Conservation (phyloP, 2,797 vertebrate species). For the Acanthiza pusilla region DNA sequence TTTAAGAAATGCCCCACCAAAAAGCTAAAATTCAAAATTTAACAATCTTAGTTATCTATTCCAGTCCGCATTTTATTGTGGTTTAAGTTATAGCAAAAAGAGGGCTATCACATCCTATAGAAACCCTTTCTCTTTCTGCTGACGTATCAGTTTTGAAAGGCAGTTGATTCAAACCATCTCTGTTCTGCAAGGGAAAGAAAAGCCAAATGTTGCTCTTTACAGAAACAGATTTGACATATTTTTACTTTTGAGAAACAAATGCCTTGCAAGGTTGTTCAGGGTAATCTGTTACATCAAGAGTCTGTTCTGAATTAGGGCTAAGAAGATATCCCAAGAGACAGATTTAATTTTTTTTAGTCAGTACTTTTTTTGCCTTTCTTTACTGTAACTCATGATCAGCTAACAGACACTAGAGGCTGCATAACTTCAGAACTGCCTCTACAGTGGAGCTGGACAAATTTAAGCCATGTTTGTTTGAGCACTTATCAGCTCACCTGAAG, state of each 20-base stretch:
- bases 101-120: not conserved
- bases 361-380: not conserved
- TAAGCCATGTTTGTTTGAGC: accelerated
- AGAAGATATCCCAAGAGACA: not conserved
- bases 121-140: not conserved
- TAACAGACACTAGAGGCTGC: not conserved
- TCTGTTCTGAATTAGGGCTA: conserved; percentile 18
- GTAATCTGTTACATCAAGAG: not conserved
- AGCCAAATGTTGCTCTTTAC: not conserved
- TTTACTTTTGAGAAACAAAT: not conserved
- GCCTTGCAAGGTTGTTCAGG: not conserved
- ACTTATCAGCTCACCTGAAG: not conserved
- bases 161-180: not conserved
- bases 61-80: not conserved
- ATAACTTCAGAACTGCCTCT: not conserved
- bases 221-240: not conserved
- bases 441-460: not conserved
- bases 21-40: not conserved
- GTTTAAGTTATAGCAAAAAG: not conserved
- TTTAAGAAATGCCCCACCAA: not conserved
- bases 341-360: not conserved
- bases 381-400: not conserved
- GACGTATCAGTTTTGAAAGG: not conserved
- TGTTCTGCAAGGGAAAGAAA: not conserved
- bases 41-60: not conserved